A percentile compares a stretch with the other conserved stretches of the same genome.
These are phyloP conservation scores for Gymnocypris eckloni DNA, from an alignment of 2,797 vertebrate genomes.

Conservation along the genomic window DNA sequence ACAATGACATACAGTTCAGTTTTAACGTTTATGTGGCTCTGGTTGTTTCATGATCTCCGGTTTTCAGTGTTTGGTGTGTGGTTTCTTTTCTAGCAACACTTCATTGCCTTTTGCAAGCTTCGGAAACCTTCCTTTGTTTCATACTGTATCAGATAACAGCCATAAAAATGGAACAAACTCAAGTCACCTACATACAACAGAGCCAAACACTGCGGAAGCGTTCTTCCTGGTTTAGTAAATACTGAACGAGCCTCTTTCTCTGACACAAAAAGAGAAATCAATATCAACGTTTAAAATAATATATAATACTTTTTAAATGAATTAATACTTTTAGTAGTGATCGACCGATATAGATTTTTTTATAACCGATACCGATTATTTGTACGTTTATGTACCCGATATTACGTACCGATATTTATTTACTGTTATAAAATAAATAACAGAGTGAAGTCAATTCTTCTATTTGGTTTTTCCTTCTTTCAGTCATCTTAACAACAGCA, in stretches of 20 bases:
- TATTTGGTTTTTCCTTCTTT: no score
- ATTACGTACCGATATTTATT: no score
- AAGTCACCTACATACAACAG: conserved; percentile 5
- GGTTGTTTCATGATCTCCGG: background rate
- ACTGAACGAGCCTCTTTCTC: background rate
- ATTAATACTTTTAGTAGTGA: background rate
- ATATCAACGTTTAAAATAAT: background rate
- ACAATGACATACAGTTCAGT: conserved; percentile 25
- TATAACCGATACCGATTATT: no score
- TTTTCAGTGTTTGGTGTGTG: conserved; percentile 11
- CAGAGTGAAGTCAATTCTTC: no score
- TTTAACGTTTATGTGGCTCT: background rate
- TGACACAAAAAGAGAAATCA: background rate
- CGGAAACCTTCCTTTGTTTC: conserved; percentile 5
- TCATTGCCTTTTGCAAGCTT: conserved; percentile 1
- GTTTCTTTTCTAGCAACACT: conserved; percentile 19
- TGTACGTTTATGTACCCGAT: no score
- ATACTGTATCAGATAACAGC: conserved; percentile 28
- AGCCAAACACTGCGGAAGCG: background rate
- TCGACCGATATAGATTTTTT: no score
- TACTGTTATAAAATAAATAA: no score
- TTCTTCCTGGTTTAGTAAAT: background rate
- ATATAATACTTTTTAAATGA: background rate
- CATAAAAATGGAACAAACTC: conserved; percentile 9
- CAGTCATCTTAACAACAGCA: no score